Conservation (phyloP, 2,888 invertebrate species). For the Caenorhabditis drosophilae region DNA sequence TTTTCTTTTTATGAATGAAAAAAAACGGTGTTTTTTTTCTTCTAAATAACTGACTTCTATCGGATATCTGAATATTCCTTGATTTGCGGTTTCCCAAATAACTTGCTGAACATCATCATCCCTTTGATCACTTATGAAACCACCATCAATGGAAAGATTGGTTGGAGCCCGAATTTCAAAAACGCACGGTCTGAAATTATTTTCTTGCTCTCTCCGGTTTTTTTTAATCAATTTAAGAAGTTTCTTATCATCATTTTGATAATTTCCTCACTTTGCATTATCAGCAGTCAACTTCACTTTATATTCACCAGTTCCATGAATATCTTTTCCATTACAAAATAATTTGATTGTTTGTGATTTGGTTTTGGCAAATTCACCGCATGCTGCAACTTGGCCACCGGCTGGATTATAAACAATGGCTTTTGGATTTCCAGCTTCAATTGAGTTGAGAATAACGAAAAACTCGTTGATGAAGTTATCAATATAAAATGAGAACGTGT, state of each 20-base stretch:
- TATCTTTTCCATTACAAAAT: conserved; percentile 15
- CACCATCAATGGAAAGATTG: conserved; percentile 49
- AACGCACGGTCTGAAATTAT: conserved; percentile 34
- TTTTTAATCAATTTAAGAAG: not conserved
- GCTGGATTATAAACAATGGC: conserved; percentile 32
- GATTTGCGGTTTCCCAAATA: conserved; percentile 14
- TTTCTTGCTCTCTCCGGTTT: not conserved
- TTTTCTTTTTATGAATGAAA: no score
- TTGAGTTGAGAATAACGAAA: conserved; percentile 31
- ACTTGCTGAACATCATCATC: conserved; percentile 48
- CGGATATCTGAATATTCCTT: conserved; percentile 49
- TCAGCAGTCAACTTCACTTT: conserved; percentile 28
- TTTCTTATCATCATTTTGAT: not conserved
- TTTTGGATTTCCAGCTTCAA: conserved; percentile 25
- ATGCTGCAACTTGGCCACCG: conserved; percentile 21
- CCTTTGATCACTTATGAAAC: conserved; percentile 47
- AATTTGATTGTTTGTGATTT: conserved; percentile 19
- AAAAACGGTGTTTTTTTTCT: no score
- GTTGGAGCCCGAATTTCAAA: conserved; percentile 44
- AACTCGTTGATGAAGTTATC: conserved; percentile 37
- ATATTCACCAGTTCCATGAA: conserved; percentile 31
- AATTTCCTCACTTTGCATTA: conserved; percentile 19
- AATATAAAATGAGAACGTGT: conserved; percentile 34
- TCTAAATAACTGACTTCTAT: conserved; percentile 2
- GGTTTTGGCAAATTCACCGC: conserved; percentile 12